These are phyloP conservation scores for Chelonus formosanus DNA, from an alignment of 2,888 invertebrate genomes.

Conservation along the genomic window DNA sequence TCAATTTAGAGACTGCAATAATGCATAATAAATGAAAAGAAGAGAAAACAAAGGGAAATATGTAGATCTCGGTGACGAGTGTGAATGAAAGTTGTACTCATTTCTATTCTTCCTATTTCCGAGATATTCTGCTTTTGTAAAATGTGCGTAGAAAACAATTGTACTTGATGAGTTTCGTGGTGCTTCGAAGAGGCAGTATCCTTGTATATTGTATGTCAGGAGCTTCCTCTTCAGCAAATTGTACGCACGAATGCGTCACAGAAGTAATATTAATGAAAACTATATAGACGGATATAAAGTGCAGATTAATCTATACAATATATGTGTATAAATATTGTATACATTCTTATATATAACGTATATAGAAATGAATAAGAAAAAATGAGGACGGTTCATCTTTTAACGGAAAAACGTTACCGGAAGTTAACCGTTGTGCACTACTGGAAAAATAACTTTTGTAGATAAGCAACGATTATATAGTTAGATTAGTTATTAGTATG, in stretches of 20 bases:
- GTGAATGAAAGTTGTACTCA: slow-evolving; percentile 27
- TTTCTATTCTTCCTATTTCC: slow-evolving; percentile 48
- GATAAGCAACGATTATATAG: slow-evolving; percentile 45
- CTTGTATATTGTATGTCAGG: slow-evolving; percentile 12
- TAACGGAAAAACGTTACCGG: slow-evolving; percentile 20
- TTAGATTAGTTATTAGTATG: slow-evolving; percentile 42
- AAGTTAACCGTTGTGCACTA: slow-evolving; percentile 12
- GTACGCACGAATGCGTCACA: slow-evolving; percentile 1
- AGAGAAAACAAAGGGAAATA: too few species aligned
- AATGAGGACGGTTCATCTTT: slow-evolving; percentile 5
- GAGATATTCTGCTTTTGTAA: slow-evolving; percentile 53
- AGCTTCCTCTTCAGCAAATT: slow-evolving; percentile 18
- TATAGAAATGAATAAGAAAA: not conserved
- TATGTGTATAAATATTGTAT: not conserved
- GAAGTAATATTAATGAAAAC: not conserved
- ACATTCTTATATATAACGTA: not conserved
- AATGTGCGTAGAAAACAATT: slow-evolving; percentile 45
- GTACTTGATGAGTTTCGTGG: slow-evolving; percentile 32
- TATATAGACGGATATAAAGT: not conserved
- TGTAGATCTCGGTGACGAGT: too few species aligned
- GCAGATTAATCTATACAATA: not conserved
- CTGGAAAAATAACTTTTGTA: slow-evolving; percentile 43
- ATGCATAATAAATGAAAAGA: not conserved
- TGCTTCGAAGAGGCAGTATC: slow-evolving; percentile 18
- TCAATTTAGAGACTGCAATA: too few species aligned